phyloP scores from a whole-genome alignment of 2,797 vertebrate genomes.

The Diglossa cyanea region DNA sequence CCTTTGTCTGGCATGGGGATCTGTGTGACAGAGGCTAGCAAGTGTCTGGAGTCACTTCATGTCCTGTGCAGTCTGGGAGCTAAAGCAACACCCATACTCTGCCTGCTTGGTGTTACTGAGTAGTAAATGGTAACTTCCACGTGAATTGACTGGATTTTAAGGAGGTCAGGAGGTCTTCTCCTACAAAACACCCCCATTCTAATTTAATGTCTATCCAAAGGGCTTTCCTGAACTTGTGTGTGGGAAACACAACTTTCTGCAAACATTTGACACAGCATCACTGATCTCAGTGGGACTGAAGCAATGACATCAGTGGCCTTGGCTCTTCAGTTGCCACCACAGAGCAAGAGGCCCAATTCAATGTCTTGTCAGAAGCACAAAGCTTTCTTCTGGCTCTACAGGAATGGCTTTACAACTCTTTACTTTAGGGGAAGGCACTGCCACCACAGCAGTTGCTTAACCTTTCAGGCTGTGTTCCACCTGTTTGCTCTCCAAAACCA shows the following conservation, averaged over 20 bases:
- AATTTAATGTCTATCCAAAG: background rate
- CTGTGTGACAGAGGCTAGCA: background rate
- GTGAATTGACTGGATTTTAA: background rate
- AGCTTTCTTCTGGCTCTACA: background rate
- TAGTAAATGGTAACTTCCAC: background rate
- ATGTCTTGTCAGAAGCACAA: background rate
- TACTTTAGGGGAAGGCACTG: background rate
- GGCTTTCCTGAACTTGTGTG: background rate
- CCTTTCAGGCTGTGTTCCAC: background rate
- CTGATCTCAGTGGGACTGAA: background rate
- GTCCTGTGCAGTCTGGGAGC: background rate
- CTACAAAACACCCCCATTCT: background rate
- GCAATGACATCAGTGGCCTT: background rate
- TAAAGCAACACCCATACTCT: background rate
- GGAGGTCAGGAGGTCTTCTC: background rate
- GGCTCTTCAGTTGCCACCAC: background rate
- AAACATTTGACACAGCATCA: background rate
- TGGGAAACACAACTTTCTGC: background rate
- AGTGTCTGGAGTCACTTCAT: background rate
- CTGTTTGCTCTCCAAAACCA: background rate
- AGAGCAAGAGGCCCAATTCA: background rate
- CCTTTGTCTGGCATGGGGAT: background rate
- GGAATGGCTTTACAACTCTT: background rate
- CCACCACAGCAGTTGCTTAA: background rate
- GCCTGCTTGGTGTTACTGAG: background rate